phyloP scores from a whole-genome alignment of 2,888 invertebrate species.

The Perdita meconis region DNA sequence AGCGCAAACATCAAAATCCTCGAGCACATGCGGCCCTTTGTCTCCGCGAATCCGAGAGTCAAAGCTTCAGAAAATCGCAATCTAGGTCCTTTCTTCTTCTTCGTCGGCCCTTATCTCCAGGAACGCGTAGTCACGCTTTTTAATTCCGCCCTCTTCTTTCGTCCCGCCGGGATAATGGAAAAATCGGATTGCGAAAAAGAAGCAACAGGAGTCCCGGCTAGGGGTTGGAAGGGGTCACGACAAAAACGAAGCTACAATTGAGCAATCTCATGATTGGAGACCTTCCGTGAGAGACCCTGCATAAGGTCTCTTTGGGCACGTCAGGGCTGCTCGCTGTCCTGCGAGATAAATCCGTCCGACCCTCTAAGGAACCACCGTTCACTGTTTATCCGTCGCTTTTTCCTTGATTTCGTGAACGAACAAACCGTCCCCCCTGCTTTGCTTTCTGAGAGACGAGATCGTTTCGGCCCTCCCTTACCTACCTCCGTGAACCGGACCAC shows the following conservation, averaged over 20 bases:
- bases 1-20: not conserved
- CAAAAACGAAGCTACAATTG: slow-evolving; percentile 78
- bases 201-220: slow-evolving; percentile 38
- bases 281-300: slow-evolving; percentile 64
- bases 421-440: not conserved
- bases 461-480: not conserved
- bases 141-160: slow-evolving; percentile 53
- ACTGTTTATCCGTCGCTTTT: slow-evolving; percentile 63
- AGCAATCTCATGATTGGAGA: slow-evolving; percentile 82
- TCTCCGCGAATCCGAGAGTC: not conserved
- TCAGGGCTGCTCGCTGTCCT: slow-evolving; percentile 71
- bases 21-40: not conserved
- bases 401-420: slow-evolving; percentile 61
- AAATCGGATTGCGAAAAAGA: slow-evolving; percentile 48
- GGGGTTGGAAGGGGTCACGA: slow-evolving; percentile 46
- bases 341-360: slow-evolving; percentile 69
- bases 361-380: slow-evolving; percentile 43
- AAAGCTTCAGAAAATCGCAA: not conserved
- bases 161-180: slow-evolving; percentile 63
- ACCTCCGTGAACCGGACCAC: not conserved
- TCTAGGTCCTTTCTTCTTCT: not conserved
- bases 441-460: not conserved
- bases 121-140: slow-evolving; percentile 57
- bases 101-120: slow-evolving; percentile 32
- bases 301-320: slow-evolving; percentile 65